Base-by-base conservation (phyloP, 2,797 vertebrate species). In the Danio jaintianensis region DNA sequence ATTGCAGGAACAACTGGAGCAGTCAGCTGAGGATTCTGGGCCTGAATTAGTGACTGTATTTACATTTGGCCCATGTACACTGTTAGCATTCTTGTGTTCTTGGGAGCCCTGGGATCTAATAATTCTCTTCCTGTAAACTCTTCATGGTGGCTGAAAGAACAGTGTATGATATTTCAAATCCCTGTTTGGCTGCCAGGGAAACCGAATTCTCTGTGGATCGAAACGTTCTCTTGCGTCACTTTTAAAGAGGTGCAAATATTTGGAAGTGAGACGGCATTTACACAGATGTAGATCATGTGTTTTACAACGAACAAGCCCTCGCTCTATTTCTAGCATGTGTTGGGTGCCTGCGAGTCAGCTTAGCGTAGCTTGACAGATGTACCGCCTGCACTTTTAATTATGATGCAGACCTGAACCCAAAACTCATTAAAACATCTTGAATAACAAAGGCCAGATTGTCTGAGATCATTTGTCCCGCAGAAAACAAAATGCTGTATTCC, bases 51-150 rank as follows among this genome's bases (percentile, higher is more conserved):
- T 29, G 74, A 29, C 67, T 70, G 67, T 76, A 78, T 82, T 84
- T 82, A 83, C 75, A 55, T 67, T 74, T 83, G 73, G 72, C 63
- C 42, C 42, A 4, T 67, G 47, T 47, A 62, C 50, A 74, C 71
- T 85, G 82, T 86, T 83, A 78, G 63, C 85, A 86, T 86, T 86
- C 82, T 75, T 55, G 5, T 64, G 72, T 63, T 61, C 66, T 45
- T 71, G 20, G 16, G 64, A 75, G 61, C n/a, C 29, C n/a, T 64
- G 40, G 75, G 52, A 76, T 73, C 73, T 74, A 75, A 84, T 75
- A 78, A 69, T 56, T 73, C 81, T 69, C 29, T 78, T 50, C 64
- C 22, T 40, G 81, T 87, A 85, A 87, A 87, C 84, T 55, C 77
- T 81, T 82, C 40, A 79, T 9, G 18, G 43, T 80, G 77, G 50